phyloP scores from a whole-genome alignment of 1,140 invertebrate species.

The Euschistus heros region DNA sequence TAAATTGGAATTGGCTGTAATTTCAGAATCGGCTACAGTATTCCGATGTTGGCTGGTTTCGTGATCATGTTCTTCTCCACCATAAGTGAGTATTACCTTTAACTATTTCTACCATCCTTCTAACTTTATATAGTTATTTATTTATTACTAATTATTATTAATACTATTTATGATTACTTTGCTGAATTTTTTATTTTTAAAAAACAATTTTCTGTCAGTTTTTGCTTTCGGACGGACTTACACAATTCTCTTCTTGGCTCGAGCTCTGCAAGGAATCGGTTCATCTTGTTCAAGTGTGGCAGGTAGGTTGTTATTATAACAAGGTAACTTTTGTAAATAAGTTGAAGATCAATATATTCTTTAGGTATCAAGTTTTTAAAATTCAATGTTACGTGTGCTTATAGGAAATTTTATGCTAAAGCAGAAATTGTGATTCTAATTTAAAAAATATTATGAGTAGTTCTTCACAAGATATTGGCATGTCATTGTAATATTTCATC shows the following conservation, averaged over 20 bases:
- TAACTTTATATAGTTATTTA: constrained; percentile 1
- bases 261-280: constrained; percentile 75
- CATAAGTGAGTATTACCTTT: constrained; percentile 61
- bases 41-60: constrained; percentile 98
- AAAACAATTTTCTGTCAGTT: constrained; percentile 44
- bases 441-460: no score
- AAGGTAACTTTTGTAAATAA: no score
- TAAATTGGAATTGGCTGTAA: constrained; percentile 19
- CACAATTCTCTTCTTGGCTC: constrained; percentile 58
- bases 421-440: no score
- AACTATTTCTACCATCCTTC: constrained; percentile 13
- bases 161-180: not conserved
- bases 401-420: no score
- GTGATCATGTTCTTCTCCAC: constrained; percentile 98
- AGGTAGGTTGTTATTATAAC: constrained; percentile 40
- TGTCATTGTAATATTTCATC: no score
- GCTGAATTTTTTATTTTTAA: not conserved
- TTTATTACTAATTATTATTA: not conserved
- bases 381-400: no score
- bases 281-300: constrained; percentile 71
- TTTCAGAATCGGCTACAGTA: constrained; percentile 93
- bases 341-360: no score
- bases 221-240: constrained; percentile 76
- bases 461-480: no score
- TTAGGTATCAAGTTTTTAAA: no score